Percentiles rank a stretch among this genome's conserved stretches.
Conservation (phyloP, 2,113 vertebrate species). For the Castor canadensis region DNA sequence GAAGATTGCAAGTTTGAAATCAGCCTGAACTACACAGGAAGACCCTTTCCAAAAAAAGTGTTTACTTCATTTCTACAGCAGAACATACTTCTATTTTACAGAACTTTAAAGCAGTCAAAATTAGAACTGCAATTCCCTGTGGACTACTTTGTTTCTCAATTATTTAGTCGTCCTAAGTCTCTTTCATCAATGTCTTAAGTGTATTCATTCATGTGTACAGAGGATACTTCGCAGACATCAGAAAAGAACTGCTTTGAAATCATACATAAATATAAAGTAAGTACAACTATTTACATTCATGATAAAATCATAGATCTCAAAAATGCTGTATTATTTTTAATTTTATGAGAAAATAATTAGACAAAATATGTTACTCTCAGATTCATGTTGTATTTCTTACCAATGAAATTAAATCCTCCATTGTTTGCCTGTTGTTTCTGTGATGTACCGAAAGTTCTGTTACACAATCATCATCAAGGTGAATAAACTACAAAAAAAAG, state of each 20-base stretch:
- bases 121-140: neutral
- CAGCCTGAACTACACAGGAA: neutral
- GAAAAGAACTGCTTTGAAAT: slow-evolving; percentile 34
- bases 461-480: slow-evolving; percentile 95
- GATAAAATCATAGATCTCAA: slow-evolving; percentile 9
- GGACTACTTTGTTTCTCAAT: neutral
- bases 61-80: slow-evolving; percentile 10
- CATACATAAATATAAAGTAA: neutral
- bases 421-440: slow-evolving; percentile 87
- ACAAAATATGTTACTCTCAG: slow-evolving; percentile 15
- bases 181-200: slow-evolving; percentile 1
- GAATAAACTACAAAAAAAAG: slow-evolving; percentile 86
- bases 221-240: neutral
- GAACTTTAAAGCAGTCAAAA: slow-evolving; percentile 36
- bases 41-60: neutral
- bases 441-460: slow-evolving; percentile 92
- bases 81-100: neutral
- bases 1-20: neutral
- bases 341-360: slow-evolving; percentile 19
- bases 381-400: slow-evolving; percentile 79
- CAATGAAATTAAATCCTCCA: slow-evolving; percentile 89
- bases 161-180: neutral
- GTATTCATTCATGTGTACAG: neutral
- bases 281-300: neutral
- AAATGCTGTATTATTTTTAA: slow-evolving; percentile 16